phyloP scores from a whole-genome alignment of 1,140 invertebrate species.

The Archivesica marissinica region DNA sequence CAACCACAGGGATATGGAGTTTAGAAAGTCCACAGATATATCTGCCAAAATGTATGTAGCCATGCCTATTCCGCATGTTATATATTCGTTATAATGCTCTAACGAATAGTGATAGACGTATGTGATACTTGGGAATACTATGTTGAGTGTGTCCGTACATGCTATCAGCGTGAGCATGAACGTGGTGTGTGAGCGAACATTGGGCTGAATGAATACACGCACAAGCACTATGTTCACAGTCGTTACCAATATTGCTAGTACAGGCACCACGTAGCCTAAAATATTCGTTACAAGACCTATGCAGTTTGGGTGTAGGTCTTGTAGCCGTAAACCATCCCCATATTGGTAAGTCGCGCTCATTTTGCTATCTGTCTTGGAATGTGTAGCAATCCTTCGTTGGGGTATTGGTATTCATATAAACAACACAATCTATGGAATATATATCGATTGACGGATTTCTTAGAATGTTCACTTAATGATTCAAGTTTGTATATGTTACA shows the following conservation, averaged over 20 bases:
- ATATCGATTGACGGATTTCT: no score
- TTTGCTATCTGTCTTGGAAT: no score
- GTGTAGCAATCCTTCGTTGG: no score
- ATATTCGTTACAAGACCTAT: background rate
- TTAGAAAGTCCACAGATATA: conserved; percentile 9
- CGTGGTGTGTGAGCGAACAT: conserved; percentile 25
- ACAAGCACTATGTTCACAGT: background rate
- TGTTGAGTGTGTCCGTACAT: conserved; percentile 14
- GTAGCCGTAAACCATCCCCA: background rate
- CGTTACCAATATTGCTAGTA: background rate
- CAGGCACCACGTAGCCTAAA: background rate
- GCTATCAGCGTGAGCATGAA: conserved; percentile 37
- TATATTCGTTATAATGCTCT: background rate
- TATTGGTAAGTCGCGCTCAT: background rate
- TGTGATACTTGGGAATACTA: background rate
- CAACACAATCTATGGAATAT: no score
- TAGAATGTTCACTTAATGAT: no score
- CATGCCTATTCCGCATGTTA: background rate
- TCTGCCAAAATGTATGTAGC: background rate
- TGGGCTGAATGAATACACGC: background rate
- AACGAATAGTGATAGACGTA: conserved; percentile 28
- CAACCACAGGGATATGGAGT: conserved; percentile 40
- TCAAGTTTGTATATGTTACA: no score
- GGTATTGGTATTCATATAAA: no score
- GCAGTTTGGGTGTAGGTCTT: background rate